These are phyloP conservation scores for Microchirus variegatus DNA, from an alignment of 2,797 vertebrate genomes.

Conservation along the genomic window DNA sequence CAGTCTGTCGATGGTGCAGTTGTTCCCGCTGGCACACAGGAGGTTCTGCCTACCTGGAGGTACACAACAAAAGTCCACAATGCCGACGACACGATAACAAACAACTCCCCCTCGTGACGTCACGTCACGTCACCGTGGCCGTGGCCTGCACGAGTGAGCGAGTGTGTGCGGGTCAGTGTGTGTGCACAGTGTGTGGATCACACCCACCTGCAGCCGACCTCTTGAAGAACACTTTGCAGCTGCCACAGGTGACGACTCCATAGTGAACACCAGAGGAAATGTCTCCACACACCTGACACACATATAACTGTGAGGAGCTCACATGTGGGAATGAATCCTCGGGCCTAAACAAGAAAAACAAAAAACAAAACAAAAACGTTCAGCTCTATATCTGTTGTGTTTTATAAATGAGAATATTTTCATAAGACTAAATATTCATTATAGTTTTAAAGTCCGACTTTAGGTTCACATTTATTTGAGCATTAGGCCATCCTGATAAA, in stretches of 20 bases:
- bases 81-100: conserved; percentile 59
- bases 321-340: conserved; percentile 86
- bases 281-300: conserved; percentile 93
- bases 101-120: conserved; percentile 52
- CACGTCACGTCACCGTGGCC: conserved; percentile 69
- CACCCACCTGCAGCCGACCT: conserved; percentile 91
- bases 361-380: conserved; percentile 4
- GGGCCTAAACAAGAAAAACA: conserved; percentile 74
- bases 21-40: conserved; percentile 93
- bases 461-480: too few relatives aligned
- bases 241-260: conserved; percentile 94
- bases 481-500: too few relatives aligned
- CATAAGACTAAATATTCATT: too few relatives aligned
- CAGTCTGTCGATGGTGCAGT: conserved; percentile 97
- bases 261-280: conserved; percentile 97
- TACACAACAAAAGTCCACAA: conserved; percentile 40
- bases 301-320: too few relatives aligned
- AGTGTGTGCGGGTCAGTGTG: conserved; percentile 36
- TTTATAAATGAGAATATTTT: too few relatives aligned
- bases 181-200: conserved; percentile 11
- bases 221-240: conserved; percentile 99
- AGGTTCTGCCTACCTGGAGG: conserved; percentile 93
- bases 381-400: too few relatives aligned
- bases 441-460: too few relatives aligned
- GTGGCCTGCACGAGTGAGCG: conserved; percentile 24